Evolutionary conservation across 1,140 invertebrate species (phyloP), one percentile per base, ranked within the genome.

Genomic region (Calosoma granatense): DNA sequence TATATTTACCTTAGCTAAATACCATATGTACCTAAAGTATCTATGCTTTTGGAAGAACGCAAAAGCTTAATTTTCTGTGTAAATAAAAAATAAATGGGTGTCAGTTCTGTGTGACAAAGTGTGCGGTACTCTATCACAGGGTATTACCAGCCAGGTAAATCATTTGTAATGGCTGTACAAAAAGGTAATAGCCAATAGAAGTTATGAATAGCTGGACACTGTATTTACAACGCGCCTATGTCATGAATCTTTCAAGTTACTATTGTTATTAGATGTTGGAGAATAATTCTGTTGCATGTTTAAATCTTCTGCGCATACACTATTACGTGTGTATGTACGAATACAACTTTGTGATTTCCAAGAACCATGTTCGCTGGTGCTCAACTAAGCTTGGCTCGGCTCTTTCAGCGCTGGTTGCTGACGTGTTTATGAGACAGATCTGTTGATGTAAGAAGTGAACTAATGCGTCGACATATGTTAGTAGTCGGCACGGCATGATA

Each of bases 61-160:
- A 51, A n/a, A n/a, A 51, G 12, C 12, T 51, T 51, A 6, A 53
- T 53, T 21, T 21, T 53, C 19, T 53, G 9, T 53, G 21, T 21
- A 53, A 53, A 53, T 53, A 53, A 53, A 53, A 47, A 21, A 53
- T 21, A 53, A 53, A 53, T 22, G 51, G 51, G 22, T 53, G 51
- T 53, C 51, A 53, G 51, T 12, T 19, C 3, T 53, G 21, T 53
- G 21, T 53, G 51, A 53, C 51, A 53, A 53, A 53, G n/a, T n/a
- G 51, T 53, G 15, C 21, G 6, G 51, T 21, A 22, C 51, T 53
- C 21, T 22, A 53, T 53, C 51, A 53, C 21, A 21, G 11, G 20
- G 51, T 22, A 53, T 53, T 53, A 53, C 3, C 41, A n/a, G 26
- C 26, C 26, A 36, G 26, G 26, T 36, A n/a, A 36, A 36, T 36